phyloP scores from a whole-genome alignment of 2,113 vertebrate genomes.

The Cervus canadensis region DNA sequence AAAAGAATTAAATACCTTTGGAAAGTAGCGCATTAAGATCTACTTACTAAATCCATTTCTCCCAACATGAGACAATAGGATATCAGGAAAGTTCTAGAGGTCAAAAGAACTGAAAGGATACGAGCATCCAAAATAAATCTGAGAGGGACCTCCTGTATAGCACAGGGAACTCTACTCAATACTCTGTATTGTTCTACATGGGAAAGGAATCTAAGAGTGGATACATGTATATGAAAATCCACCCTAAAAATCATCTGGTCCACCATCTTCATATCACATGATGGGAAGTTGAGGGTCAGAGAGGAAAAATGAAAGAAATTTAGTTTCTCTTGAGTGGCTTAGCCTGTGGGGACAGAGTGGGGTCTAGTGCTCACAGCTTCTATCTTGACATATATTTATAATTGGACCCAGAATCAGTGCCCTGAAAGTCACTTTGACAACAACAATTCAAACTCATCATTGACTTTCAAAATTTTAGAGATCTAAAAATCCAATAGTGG shows the following conservation, averaged over 20 bases:
- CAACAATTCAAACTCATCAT: not conserved
- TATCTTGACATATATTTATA: not conserved
- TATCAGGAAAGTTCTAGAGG: not conserved
- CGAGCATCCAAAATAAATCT: not conserved
- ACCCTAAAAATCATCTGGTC: not conserved
- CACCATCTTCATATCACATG: not conserved
- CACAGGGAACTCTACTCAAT: not conserved
- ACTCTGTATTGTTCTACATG: not conserved
- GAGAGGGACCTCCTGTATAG: not conserved
- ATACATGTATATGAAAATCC: not conserved
- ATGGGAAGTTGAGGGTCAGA: not conserved
- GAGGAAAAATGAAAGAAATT: not conserved
- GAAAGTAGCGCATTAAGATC: not conserved
- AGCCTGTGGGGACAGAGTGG: not conserved
- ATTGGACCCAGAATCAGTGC: not conserved
- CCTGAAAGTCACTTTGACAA: not conserved
- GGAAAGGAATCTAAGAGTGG: not conserved
- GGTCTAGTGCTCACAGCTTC: too few species aligned
- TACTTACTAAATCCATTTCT: not conserved
- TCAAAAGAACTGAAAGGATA: not conserved
- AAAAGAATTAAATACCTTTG: not conserved
- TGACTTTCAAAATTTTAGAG: not conserved
- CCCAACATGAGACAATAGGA: not conserved
- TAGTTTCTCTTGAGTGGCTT: not conserved
- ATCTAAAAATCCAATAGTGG: not conserved